These are phyloP conservation scores for Indicator maculatus DNA, from an alignment of 2,113 vertebrate species.

Conservation along the genomic window DNA sequence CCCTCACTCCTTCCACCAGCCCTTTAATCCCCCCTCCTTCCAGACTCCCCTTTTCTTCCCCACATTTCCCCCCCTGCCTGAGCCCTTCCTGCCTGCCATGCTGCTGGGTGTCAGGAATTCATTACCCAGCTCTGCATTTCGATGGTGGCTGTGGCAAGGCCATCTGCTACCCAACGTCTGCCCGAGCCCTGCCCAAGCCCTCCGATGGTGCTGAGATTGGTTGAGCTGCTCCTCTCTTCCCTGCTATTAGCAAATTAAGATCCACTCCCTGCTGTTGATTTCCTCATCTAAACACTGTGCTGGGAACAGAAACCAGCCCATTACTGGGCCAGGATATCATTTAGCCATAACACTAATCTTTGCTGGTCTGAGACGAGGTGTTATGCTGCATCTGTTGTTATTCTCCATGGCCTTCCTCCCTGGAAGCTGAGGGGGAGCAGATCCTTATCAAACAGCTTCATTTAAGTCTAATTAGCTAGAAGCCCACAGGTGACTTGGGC, in stretches of 20 bases:
- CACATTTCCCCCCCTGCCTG: background rate
- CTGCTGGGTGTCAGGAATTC: slow-evolving; percentile 49
- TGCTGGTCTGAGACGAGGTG: slow-evolving; percentile 42
- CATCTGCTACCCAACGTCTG: slow-evolving; percentile 69
- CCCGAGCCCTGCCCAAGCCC: slow-evolving; percentile 48
- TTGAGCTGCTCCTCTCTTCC: slow-evolving; percentile 36
- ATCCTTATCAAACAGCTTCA: slow-evolving; percentile 65
- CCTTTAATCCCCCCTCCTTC: background rate
- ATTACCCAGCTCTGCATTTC: slow-evolving; percentile 65
- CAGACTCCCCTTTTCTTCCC: background rate
- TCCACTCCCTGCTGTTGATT: slow-evolving; percentile 57
- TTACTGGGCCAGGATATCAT: slow-evolving; percentile 58
- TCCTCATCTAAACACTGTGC: slow-evolving; percentile 60
- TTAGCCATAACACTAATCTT: slow-evolving; percentile 57
- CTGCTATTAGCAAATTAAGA: slow-evolving; percentile 77
- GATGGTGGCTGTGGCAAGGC: slow-evolving; percentile 32
- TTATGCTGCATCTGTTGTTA: slow-evolving; percentile 39
- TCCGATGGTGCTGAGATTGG: slow-evolving; percentile 50
- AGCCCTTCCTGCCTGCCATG: background rate
- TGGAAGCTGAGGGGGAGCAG: slow-evolving; percentile 40
- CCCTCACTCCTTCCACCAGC: too few relatives aligned
- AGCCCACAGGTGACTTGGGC: slow-evolving; percentile 19
- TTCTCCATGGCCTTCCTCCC: slow-evolving; percentile 41
- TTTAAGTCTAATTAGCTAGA: slow-evolving; percentile 75
- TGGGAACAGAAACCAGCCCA: slow-evolving; percentile 67